Evolutionary conservation across 2,797 vertebrate species (phyloP).

Genomic region (Paguma larvata): DNA sequence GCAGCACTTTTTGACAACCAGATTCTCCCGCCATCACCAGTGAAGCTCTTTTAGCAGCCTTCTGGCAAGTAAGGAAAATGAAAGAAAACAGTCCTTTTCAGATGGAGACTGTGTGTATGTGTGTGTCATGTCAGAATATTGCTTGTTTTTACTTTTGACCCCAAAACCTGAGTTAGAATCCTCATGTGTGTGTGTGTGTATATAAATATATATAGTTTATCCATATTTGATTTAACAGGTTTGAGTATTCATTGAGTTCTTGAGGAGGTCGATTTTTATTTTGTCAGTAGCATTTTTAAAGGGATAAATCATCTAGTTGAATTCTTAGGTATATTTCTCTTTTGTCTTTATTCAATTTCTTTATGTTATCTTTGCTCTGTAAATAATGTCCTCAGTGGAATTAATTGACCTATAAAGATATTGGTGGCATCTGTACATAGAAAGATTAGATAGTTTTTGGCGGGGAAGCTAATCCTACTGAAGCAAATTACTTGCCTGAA

Average conservation of each 20-base stretch:
- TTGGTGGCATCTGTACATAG: slow-evolving; percentile 60
- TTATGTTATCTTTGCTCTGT: slow-evolving; percentile 62
- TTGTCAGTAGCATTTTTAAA: slow-evolving; percentile 49
- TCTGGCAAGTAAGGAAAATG: slow-evolving; percentile 26
- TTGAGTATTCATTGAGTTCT: not conserved
- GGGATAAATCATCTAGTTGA: slow-evolving; percentile 33
- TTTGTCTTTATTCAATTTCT: not conserved
- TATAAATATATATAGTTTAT: not conserved
- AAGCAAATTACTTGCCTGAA: slow-evolving; percentile 66
- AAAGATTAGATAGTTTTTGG: slow-evolving; percentile 52
- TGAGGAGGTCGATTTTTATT: not conserved
- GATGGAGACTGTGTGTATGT: not conserved
- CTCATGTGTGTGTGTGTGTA: not conserved
- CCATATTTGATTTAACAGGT: slow-evolving; percentile 25
- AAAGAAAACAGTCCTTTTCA: slow-evolving; percentile 56
- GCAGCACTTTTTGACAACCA: not conserved
- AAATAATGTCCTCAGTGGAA: slow-evolving; percentile 56
- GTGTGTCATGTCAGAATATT: not conserved
- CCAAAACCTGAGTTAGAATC: not conserved
- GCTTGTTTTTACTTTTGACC: not conserved
- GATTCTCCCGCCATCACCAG: not conserved
- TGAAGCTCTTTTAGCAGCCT: not conserved
- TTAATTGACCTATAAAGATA: slow-evolving; percentile 65
- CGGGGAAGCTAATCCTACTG: slow-evolving; percentile 58
- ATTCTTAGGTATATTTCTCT: slow-evolving; percentile 49